A percentile compares a stretch with the other conserved stretches of the same genome.
Conservation (phyloP, 1,140 invertebrate species). For the Macrosteles quadrilineatus region DNA sequence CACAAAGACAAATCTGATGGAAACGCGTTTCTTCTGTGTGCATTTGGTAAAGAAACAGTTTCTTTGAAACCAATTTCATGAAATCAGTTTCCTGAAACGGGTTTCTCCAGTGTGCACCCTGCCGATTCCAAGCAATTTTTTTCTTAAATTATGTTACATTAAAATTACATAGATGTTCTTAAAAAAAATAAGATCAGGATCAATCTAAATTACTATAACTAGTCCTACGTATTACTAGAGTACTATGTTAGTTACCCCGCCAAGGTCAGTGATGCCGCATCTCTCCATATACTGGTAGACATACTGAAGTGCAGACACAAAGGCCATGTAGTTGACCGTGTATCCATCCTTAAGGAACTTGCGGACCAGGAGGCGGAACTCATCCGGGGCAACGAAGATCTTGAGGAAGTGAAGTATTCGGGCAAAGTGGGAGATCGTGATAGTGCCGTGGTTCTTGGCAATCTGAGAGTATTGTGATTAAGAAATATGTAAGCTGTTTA, state of each 20-base stretch:
- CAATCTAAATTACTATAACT: too few relatives aligned
- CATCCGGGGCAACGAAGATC: conserved; percentile 62
- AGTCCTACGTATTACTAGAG: too few relatives aligned
- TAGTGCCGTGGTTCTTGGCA: conserved; percentile 66
- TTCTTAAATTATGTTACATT: too few relatives aligned
- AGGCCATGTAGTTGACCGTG: conserved; percentile 70
- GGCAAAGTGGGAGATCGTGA: conserved; percentile 69
- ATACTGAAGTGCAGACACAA: conserved; percentile 59
- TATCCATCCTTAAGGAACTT: conserved; percentile 69
- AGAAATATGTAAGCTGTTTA: too few relatives aligned
- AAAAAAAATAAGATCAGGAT: too few relatives aligned
- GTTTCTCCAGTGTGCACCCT: conserved; percentile 10
- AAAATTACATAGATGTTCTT: too few relatives aligned
- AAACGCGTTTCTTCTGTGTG: conserved; percentile 4
- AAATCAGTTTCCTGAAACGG: conserved; percentile 18
- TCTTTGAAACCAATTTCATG: neutral
- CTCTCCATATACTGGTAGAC: conserved; percentile 44
- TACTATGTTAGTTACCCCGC: conserved; percentile 50
- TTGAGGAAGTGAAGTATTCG: conserved; percentile 66
- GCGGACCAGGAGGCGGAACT: conserved; percentile 66
- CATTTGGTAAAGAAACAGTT: neutral
- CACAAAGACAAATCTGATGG: neutral
- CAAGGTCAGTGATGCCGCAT: conserved; percentile 57
- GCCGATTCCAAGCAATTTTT: too few relatives aligned
- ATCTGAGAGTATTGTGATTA: conserved; percentile 60